Evolutionary conservation across 2,888 invertebrate genomes (phyloP), one percentile per base, ranked within the genome.

Genomic region (Criorhina ranunculi): DNA sequence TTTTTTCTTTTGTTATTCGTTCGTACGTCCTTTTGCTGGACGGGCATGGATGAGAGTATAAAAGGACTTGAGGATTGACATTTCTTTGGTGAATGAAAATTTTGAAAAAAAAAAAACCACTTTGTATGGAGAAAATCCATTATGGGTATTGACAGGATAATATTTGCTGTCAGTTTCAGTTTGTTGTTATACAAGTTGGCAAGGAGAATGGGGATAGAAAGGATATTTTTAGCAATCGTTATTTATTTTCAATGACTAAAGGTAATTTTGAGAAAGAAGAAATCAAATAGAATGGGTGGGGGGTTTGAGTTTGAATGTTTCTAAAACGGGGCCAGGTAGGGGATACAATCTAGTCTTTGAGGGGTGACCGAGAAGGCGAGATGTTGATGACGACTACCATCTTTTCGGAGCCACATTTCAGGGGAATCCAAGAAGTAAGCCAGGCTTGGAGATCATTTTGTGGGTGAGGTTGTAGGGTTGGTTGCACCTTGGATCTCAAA

Each of bases 101-200:
- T 82, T 75, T 33, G 2, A 33, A 69, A 49, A 62, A 66, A 35
- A 33, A 72, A 42, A 42, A 17, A 66, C 35, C 53, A 62, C 55
- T 75, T 79, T 75, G 33, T 69, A 59, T 62, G 40, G 75, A 62
- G 64, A 72, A 89, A 90, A 91, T 90, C 89, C 91, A 91, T 91
- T 91, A 91, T 91, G 88, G 88, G 89, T 90, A 91, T 91, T 91
- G 91, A 91, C 91, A 91, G 90, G 87, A 89, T 88, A 91, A 91
- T 91, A 91, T 91, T 91, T 89, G 90, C 91, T 91, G 91, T 91
- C 91, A 91, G 91, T 91, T 91, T 90, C 91, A 91, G 91, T 69
- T 76, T 66, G 69, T 85, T 85, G 80, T 80, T 76, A 64, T 57
- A 37, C 40, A 49, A 57, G 55, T 42, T 53, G 8, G 66, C 29